phyloP scores from a whole-genome alignment of 2,113 vertebrate genomes.

The Pionites leucogaster region DNA sequence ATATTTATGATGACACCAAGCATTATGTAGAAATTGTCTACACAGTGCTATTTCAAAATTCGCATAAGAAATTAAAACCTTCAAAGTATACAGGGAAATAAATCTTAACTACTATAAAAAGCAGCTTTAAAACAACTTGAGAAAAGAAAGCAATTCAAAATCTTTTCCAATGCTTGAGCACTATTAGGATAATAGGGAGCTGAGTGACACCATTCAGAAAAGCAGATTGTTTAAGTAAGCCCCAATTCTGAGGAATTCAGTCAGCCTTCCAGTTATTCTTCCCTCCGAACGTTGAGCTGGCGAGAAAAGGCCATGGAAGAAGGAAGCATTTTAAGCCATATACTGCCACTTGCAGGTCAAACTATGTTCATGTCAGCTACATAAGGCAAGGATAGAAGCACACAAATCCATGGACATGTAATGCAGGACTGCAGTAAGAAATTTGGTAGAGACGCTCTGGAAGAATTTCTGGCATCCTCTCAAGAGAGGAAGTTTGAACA shows the following conservation, averaged over 20 bases:
- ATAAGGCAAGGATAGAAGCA: neutral
- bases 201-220: neutral
- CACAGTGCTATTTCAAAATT: fast-evolving
- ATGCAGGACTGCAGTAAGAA: neutral
- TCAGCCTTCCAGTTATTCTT: neutral
- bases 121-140: neutral
- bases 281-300: neutral
- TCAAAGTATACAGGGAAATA: neutral
- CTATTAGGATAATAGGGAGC: neutral
- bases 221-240: neutral
- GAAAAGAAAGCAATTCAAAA: neutral
- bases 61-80: neutral
- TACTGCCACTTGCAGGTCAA: slow-evolving; percentile 67
- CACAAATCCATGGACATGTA: fast-evolving
- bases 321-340: slow-evolving; percentile 40
- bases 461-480: neutral
- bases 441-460: neutral
- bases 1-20: neutral
- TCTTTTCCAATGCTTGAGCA: neutral
- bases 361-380: neutral
- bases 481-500: neutral
- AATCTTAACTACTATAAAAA: neutral
- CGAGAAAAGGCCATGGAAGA: neutral
- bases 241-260: neutral
- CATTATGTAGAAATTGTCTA: neutral